phyloP scores from a whole-genome alignment of 2,797 vertebrate genomes.

The Megaceryle alcyon region DNA sequence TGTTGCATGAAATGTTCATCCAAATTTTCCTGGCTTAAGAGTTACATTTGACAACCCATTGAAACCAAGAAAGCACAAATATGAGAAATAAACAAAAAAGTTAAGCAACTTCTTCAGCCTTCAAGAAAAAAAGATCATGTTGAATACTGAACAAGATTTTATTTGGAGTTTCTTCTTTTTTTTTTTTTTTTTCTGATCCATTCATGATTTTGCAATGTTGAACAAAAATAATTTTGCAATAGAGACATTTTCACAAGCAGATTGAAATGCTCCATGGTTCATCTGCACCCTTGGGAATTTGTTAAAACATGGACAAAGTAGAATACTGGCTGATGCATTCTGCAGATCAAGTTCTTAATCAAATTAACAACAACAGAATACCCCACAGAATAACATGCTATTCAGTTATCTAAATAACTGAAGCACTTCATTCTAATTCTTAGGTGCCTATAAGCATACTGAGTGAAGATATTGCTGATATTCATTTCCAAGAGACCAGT shows the following conservation, averaged over 20 bases:
- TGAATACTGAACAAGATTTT: neutral
- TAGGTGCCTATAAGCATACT: neutral
- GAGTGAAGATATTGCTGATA: neutral
- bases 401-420: neutral
- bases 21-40: neutral
- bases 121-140: neutral
- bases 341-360: neutral
- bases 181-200: neutral
- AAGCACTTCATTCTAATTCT: neutral
- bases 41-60: neutral
- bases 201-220: slow-evolving; percentile 12
- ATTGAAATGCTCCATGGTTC: neutral
- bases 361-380: slow-evolving; percentile 1
- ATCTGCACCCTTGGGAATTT: neutral
- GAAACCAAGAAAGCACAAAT: neutral
- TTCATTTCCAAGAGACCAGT: neutral
- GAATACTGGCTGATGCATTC: neutral
- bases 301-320: neutral
- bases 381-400: neutral
- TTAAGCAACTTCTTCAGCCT: neutral
- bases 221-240: slow-evolving; percentile 34
- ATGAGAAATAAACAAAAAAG: neutral
- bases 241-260: neutral
- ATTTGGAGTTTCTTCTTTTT: neutral
- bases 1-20: neutral